Percentiles rank a stretch among this genome's conserved stretches.
These are phyloP conservation scores for Xylota segnis DNA, from an alignment of 2,888 invertebrate species.

Conservation along the genomic window DNA sequence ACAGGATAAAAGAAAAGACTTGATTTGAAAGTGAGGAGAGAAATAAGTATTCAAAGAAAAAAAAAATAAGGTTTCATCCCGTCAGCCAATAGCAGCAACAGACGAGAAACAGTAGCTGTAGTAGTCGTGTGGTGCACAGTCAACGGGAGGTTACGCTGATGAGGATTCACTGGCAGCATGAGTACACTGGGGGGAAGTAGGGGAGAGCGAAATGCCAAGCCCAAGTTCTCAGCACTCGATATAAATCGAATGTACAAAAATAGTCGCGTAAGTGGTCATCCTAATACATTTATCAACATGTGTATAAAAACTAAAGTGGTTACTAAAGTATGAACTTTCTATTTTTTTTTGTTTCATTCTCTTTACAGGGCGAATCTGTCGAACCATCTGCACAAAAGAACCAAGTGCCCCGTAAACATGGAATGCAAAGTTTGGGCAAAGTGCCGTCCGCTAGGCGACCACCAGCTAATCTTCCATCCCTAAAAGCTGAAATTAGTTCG, in stretches of 20 bases:
- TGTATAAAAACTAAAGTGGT: too few species aligned
- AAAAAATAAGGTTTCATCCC: conserved; percentile 62
- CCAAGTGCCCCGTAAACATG: conserved; percentile 98
- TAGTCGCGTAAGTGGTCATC: conserved; percentile 88
- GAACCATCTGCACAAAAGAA: conserved; percentile 95
- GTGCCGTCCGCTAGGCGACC: conserved; percentile 98
- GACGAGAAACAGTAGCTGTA: conserved; percentile 58
- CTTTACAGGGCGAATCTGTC: conserved; percentile 91
- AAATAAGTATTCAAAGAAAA: neutral
- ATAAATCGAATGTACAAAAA: conserved; percentile 98
- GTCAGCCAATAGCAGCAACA: conserved; percentile 43
- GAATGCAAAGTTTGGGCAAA: conserved; percentile 99
- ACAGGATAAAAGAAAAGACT: conserved; percentile 28
- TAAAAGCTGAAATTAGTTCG: conserved; percentile 94
- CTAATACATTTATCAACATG: conserved; percentile 21
- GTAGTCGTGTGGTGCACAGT: conserved; percentile 79
- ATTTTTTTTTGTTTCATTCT: conserved; percentile 75
- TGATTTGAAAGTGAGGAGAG: conserved; percentile 26
- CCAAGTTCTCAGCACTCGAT: conserved; percentile 98
- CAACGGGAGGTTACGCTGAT: conserved; percentile 85
- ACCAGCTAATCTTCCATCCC: conserved; percentile 99
- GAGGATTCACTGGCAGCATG: conserved; percentile 85
- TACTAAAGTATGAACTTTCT: conserved; percentile 41
- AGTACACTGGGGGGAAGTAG: conserved; percentile 85
- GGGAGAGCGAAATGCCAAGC: conserved; percentile 88